These are phyloP conservation scores for Agrypnia vestita DNA, from an alignment of 1,140 invertebrate genomes.

Conservation along the genomic window DNA sequence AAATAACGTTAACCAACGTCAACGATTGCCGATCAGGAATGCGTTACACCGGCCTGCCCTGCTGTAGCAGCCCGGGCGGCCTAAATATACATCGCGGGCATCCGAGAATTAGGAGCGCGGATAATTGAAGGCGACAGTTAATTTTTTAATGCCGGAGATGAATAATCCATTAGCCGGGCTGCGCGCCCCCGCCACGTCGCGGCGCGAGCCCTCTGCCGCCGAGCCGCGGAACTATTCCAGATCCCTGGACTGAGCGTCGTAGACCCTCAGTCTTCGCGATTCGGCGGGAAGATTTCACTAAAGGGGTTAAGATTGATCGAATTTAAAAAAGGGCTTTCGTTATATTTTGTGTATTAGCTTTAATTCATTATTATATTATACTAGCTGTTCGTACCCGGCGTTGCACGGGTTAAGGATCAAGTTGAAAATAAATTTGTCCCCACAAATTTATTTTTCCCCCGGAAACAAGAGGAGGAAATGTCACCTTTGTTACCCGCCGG, in stretches of 20 bases:
- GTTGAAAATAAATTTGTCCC: no score
- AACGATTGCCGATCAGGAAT: neutral
- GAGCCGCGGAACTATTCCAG: neutral
- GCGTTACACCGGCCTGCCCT: neutral
- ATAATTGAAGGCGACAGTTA: conserved; percentile 48
- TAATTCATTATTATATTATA: no score
- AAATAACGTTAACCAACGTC: no score
- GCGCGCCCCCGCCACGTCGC: conserved; percentile 37
- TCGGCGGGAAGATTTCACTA: neutral
- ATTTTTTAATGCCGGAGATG: conserved; percentile 49
- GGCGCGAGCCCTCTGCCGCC: neutral
- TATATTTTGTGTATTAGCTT: no score
- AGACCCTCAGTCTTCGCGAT: neutral
- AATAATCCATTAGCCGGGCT: conserved; percentile 45
- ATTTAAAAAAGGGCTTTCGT: no score
- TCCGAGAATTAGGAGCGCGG: conserved; percentile 12
- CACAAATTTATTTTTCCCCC: no score
- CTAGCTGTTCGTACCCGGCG: no score
- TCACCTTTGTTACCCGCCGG: no score
- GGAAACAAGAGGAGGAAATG: no score
- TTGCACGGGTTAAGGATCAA: no score
- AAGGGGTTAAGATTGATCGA: no score
- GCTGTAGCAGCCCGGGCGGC: neutral
- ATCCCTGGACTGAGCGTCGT: neutral
- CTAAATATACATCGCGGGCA: conserved; percentile 2